phyloP scores from a whole-genome alignment of 2,797 vertebrate species.

The Chelon auratus region DNA sequence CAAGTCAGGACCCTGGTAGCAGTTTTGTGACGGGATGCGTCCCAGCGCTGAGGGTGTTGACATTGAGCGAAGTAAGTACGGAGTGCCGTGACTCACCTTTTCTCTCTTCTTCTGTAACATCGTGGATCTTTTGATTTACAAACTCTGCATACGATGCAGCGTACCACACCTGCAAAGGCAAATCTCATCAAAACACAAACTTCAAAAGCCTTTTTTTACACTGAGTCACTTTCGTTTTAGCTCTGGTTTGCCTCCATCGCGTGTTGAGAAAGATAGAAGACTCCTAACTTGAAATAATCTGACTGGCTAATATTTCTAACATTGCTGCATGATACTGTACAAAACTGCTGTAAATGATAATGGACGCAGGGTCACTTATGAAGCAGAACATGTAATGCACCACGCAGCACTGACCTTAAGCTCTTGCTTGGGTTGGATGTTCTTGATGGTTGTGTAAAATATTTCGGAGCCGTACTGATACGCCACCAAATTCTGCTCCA shows the following conservation, averaged over 20 bases:
- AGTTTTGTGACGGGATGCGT: too few species aligned
- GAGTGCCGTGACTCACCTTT: conserved; percentile 85
- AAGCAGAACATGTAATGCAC: not conserved
- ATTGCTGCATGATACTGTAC: not conserved
- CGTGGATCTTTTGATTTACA: conserved; percentile 95
- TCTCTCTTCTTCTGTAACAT: conserved; percentile 97
- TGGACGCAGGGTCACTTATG: too few species aligned
- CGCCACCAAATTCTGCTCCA: conserved; percentile 98
- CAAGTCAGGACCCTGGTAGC: not conserved
- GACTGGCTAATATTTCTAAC: too few species aligned
- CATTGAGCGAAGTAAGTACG: accelerated
- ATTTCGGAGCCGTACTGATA: conserved; percentile 98
- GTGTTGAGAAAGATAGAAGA: too few species aligned
- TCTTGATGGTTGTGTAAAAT: conserved; percentile 98
- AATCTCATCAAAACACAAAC: not conserved
- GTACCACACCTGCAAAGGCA: conserved; percentile 92
- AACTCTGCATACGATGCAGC: conserved; percentile 97
- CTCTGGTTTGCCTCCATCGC: not conserved
- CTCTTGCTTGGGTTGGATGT: conserved; percentile 97
- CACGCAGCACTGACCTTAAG: conserved; percentile 88
- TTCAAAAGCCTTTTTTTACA: not conserved
- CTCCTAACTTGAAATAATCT: too few species aligned
- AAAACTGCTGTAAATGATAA: not conserved
- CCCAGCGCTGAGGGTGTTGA: too few species aligned
- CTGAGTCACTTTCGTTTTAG: not conserved